A percentile compares a stretch with the other conserved stretches of the same genome.
Conservation (phyloP, 2,888 invertebrate species). For the Tiliacea aurago region DNA sequence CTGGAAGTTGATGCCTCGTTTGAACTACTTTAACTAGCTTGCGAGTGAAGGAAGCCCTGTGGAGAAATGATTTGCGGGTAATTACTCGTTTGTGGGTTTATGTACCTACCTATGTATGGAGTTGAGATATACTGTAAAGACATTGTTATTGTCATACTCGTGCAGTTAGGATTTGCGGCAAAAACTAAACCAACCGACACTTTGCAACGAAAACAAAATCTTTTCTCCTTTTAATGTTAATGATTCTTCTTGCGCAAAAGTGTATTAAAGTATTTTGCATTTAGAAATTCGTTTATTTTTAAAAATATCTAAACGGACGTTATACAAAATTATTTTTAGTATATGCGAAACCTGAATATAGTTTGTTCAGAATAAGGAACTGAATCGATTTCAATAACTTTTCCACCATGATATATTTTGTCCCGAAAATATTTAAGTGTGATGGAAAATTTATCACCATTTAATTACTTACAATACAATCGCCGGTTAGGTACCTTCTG, state of each 20-base stretch:
- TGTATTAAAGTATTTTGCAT: no score
- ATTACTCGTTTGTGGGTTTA: neutral
- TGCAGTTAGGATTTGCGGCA: neutral
- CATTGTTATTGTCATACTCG: neutral
- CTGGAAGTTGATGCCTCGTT: constrained; percentile 28
- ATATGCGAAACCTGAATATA: no score
- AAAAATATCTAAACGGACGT: no score
- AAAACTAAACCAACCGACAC: neutral
- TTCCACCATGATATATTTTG: no score
- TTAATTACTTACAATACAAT: no score
- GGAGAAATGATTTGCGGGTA: neutral
- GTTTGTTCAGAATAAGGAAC: no score
- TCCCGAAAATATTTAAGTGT: no score
- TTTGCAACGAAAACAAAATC: neutral
- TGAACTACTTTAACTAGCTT: constrained; percentile 8
- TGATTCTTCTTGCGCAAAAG: neutral
- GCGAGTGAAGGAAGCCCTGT: neutral
- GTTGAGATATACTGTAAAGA: neutral
- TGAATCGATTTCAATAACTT: no score
- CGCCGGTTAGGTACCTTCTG: no score
- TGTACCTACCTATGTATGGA: neutral
- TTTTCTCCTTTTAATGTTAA: neutral
- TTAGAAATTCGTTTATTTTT: no score
- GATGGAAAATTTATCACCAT: no score
- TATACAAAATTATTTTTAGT: no score